Evolutionary conservation across 2,113 vertebrate species (phyloP), one percentile per base, ranked within the genome.

Genomic region (Cynoglossus semilaevis): DNA sequence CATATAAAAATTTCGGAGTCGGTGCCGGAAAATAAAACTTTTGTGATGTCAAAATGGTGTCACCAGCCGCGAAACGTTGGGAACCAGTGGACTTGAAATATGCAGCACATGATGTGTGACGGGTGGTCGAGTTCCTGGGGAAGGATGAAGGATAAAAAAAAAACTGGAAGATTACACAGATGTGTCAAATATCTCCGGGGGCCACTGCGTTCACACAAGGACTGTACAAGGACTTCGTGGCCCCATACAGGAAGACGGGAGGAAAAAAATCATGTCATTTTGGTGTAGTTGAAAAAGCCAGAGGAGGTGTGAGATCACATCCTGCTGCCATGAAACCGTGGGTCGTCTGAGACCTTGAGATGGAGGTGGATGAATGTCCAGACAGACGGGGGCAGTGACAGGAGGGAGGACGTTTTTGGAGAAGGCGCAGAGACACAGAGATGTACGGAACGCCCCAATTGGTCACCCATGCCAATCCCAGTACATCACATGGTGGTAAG

Each of bases 271-370:
- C n/a, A 55, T 15, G 13, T 51, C 50, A 72, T 81, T 53, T 59
- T 48, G 51, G 63, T 58, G 76, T 53, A 41, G 58, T 13, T 77
- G 72, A 75, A 85, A 79, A 82, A 48, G 52, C 53, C 22, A 19
- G 50, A 52, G 59, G 70, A 17, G 67, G 73, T 78, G 76, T 70
- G 74, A 84, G 69, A 84, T 85, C 82, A 80, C 80, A 83, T 80
- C 76, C 72, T 70, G 43, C 71, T 43, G 81, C 29, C 51, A 76
- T 43, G 68, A 81, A 73, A 17, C 50, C 51, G 49, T 61, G 59
- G 58, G 50, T 67, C 22, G 60, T 45, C 61, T 53, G 47, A 67
- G 15, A 67, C 16, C 15, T 18, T 40, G 68, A 52, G 22, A 48
- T 12, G 29, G 36, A 50, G 38, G 51, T 17, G 56, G 22, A 43